Base-by-base conservation (phyloP, 2,888 invertebrate species). In the Lacanobia oleracea region DNA sequence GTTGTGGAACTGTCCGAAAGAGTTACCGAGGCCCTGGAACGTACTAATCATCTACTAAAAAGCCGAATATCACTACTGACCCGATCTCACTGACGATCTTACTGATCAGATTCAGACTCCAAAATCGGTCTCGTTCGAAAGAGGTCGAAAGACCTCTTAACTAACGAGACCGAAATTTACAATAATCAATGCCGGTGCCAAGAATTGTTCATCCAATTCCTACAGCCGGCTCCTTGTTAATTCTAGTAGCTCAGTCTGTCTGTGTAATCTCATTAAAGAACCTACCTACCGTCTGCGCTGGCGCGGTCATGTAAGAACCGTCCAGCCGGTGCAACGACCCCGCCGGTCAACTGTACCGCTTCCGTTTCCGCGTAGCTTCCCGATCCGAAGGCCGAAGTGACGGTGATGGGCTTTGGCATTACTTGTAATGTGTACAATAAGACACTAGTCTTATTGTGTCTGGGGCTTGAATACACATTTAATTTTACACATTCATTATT, bases 291-390 rank as follows among this genome's bases (percentile, higher is more conserved):
- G 78, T 75, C 85, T 83, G 72, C 63, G 56, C 65, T 59, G 56
- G 61, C 45, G n/a, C 78, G 63, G 78, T 79, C 78, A 82, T 67
- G 67, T 62, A 27, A 72, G 74, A 62, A 65, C 37, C 65, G 54
- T 37, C 12, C 33, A 37, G 43, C 43, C 60, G n/a, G 72, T 60
- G 40, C 72, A 60, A 43, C 50, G 77, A 81, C 77, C 81, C 67
- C 62, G 37, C 56, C 61, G 66, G 63, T 60, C 82, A 78, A 72
- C 79, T 64, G 79, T 68, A 82, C 72, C 18, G n/a, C 73, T 79
- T 79, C 79, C 79, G 82, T 82, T 79, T 79, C 82, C 79, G 73
- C n/a, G 37, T 75, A n/a, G 40, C 50, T 68, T 77, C 45, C 65
- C 72, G 50, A 72, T 66, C 54, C 40, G 21, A 68, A 61, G 61